Evolutionary conservation across 2,888 invertebrate species (phyloP).

Genomic region (Nematopogon swammerdamellus): DNA sequence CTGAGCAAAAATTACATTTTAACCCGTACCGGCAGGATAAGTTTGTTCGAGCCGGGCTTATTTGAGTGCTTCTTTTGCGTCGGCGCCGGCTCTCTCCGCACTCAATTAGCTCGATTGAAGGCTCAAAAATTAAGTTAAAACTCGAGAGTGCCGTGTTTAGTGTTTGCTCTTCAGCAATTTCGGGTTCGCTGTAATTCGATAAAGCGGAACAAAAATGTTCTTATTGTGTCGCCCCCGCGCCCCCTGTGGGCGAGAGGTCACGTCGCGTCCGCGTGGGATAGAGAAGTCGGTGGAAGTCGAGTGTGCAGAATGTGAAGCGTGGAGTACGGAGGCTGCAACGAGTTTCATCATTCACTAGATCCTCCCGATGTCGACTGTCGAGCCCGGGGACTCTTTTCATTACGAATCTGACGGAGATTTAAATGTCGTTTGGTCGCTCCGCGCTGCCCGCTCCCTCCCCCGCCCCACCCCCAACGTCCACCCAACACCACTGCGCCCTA

Average conservation of each 20-base stretch:
- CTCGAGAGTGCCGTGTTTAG: slow-evolving; percentile 1
- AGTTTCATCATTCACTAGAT: too few relatives aligned
- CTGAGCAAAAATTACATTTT: background rate
- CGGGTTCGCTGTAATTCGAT: background rate
- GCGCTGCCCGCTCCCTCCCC: too few relatives aligned
- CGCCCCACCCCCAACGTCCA: background rate
- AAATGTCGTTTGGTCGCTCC: background rate
- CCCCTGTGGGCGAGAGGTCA: too few relatives aligned
- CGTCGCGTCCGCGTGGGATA: too few relatives aligned
- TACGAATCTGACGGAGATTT: background rate
- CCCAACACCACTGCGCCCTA: too few relatives aligned
- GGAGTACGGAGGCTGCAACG: too few relatives aligned
- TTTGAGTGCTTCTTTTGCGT: slow-evolving; percentile 11
- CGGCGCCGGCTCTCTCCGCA: slow-evolving; percentile 20
- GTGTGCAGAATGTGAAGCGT: too few relatives aligned
- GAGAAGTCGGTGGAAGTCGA: too few relatives aligned
- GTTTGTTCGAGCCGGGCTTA: background rate
- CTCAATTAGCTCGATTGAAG: slow-evolving; percentile 45
- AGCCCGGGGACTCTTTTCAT: too few relatives aligned
- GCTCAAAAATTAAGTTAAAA: slow-evolving; percentile 58
- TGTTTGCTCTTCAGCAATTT: background rate
- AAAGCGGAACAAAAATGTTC: background rate
- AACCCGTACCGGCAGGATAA: background rate
- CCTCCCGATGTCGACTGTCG: too few relatives aligned
- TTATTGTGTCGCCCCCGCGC: too few relatives aligned